Percentiles rank a stretch among this genome's conserved stretches.
These are phyloP conservation scores for Sturnus vulgaris DNA, from an alignment of 2,113 vertebrate species.

Conservation along the genomic window DNA sequence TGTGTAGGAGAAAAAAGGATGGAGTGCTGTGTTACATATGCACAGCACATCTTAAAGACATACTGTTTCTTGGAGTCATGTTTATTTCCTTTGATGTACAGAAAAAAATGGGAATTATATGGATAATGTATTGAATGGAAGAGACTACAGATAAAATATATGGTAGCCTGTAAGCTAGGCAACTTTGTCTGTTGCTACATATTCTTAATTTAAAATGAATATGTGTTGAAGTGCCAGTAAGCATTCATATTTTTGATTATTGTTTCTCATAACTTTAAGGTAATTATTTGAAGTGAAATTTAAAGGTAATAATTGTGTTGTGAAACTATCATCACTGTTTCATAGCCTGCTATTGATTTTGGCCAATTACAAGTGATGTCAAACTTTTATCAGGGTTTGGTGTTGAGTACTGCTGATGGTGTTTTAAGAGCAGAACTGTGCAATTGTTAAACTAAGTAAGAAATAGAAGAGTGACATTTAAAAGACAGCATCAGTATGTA, in stretches of 20 bases:
- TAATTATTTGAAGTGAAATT: neutral
- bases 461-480: neutral
- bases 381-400: neutral
- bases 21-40: neutral
- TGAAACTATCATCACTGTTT: neutral
- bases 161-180: neutral
- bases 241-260: neutral
- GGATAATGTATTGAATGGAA: neutral
- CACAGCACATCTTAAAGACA: neutral
- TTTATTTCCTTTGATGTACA: neutral
- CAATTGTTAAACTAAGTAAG: neutral
- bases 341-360: neutral
- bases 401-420: neutral
- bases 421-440: neutral
- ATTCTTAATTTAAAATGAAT: neutral
- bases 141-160: neutral
- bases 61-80: neutral
- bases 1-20: neutral
- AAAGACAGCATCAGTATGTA: neutral
- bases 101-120: neutral
- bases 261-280: neutral
- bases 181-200: neutral
- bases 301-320: neutral
- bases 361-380: neutral
- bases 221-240: neutral